Evolutionary conservation across 2,113 vertebrate species (phyloP).

Genomic region (Lepus europaeus): DNA sequence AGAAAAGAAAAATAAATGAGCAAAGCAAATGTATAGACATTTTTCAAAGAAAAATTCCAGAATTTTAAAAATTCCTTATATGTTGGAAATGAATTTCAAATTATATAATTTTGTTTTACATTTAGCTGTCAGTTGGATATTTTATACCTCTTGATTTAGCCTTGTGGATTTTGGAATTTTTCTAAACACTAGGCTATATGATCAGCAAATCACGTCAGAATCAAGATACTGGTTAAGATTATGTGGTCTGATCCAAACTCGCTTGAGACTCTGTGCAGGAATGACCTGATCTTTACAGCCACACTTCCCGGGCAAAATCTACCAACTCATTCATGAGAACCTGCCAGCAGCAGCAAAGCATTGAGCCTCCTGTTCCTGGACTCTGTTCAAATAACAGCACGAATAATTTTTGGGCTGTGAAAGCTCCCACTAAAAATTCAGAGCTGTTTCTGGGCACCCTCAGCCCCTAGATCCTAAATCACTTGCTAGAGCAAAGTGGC

Average conservation of each 20-base stretch:
- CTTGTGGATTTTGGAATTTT: constrained; percentile 18
- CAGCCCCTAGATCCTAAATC: neutral
- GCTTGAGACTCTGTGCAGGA: neutral
- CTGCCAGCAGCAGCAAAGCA: neutral
- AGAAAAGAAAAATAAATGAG: too few relatives aligned
- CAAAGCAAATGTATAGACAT: too few relatives aligned
- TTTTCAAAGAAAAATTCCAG: neutral
- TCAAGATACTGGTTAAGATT: neutral
- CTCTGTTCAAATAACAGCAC: neutral
- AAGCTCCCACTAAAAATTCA: neutral
- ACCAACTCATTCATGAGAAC: neutral
- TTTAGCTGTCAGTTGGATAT: neutral
- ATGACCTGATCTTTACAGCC: constrained; percentile 41
- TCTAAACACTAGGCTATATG: neutral
- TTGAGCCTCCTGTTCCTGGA: neutral
- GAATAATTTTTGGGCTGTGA: neutral
- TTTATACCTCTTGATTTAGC: constrained; percentile 50
- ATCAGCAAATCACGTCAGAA: constrained; percentile 15
- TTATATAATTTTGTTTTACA: neutral
- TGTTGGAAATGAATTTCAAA: constrained; percentile 34
- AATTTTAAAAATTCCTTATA: neutral
- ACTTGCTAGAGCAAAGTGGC: neutral
- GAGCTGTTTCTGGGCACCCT: neutral
- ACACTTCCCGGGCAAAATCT: neutral
- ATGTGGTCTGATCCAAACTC: neutral